These are phyloP conservation scores for Mythimna loreyi DNA, from an alignment of 2,888 invertebrate genomes.

Conservation along the genomic window DNA sequence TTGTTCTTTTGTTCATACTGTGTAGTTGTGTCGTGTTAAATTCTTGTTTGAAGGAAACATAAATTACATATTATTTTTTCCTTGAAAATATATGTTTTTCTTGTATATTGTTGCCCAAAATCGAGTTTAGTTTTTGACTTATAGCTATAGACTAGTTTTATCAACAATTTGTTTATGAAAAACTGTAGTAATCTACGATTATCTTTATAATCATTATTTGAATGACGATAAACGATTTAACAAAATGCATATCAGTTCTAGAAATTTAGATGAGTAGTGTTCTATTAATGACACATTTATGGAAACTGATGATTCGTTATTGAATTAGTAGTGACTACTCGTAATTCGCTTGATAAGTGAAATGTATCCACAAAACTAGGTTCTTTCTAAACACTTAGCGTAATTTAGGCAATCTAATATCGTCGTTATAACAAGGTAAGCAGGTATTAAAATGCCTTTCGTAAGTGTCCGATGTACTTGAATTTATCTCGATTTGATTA, in stretches of 20 bases:
- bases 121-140: neutral
- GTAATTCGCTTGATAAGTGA: neutral
- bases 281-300: neutral
- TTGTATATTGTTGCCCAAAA: neutral
- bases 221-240: constrained; percentile 1
- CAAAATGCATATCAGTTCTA: constrained; percentile 4
- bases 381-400: no score
- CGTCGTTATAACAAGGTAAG: neutral
- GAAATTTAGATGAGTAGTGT: constrained; percentile 4
- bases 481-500: constrained; percentile 3
- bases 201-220: constrained; percentile 2
- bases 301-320: neutral
- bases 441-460: neutral
- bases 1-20: no score
- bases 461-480: neutral
- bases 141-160: neutral
- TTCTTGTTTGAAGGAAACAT: neutral
- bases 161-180: neutral
- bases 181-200: neutral
- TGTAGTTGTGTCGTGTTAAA: neutral
- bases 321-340: neutral
- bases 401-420: neutral
- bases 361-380: neutral
- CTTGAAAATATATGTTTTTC: neutral
- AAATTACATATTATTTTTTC: neutral